phyloP scores from a whole-genome alignment of 2,113 vertebrate genomes.

The Bos indicus region DNA sequence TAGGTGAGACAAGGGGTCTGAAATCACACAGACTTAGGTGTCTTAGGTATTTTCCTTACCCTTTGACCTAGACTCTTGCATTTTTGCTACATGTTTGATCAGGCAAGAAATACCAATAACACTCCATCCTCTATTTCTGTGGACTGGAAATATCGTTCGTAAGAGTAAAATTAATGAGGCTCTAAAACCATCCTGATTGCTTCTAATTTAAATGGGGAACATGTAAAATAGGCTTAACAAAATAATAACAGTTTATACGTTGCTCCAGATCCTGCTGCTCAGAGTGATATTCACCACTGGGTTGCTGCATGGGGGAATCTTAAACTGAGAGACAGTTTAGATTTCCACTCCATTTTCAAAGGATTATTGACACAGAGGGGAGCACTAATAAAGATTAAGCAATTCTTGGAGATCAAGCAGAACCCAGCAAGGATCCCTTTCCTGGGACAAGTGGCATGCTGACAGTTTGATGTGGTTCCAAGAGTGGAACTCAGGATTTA shows the following conservation, averaged over 20 bases:
- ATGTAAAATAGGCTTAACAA: neutral
- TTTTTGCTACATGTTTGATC: neutral
- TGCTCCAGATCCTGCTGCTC: neutral
- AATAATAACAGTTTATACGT: neutral
- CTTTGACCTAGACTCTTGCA: neutral
- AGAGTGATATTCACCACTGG: neutral
- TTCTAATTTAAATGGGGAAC: neutral
- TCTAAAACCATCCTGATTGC: neutral
- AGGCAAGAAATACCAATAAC: neutral
- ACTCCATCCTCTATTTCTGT: neutral
- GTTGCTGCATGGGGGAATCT: neutral
- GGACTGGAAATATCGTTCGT: neutral
- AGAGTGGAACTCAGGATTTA: neutral
- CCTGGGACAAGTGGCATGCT: neutral
- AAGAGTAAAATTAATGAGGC: neutral
- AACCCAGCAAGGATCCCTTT: conserved; percentile 6
- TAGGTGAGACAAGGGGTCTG: neutral
- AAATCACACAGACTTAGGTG: neutral
- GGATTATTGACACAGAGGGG: neutral
- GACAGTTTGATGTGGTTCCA: neutral
- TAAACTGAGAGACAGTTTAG: neutral
- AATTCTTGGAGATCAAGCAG: neutral
- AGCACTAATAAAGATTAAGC: neutral
- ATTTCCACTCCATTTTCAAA: neutral
- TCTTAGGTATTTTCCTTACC: neutral